Evolutionary conservation across 2,888 invertebrate genomes (phyloP).

Genomic region (Gisinianus flammeolus): DNA sequence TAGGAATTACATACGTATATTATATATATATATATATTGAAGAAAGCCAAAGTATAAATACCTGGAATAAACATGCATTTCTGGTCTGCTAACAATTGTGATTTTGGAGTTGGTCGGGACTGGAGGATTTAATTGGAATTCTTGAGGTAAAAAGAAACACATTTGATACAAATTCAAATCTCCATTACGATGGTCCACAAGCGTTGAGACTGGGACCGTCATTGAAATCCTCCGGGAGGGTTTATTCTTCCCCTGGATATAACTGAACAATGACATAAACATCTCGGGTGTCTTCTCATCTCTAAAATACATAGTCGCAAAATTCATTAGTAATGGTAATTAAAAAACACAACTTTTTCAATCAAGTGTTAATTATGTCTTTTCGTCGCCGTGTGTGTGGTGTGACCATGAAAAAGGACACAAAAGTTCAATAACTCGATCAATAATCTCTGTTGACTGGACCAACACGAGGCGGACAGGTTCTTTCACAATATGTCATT

Average conservation of each 20-base stretch:
- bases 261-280: constrained; percentile 51
- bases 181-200: constrained; percentile 56
- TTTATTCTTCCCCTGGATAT: constrained; percentile 57
- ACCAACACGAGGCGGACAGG: too few species aligned
- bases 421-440: too few species aligned
- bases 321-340: background rate
- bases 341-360: too few species aligned
- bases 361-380: too few species aligned
- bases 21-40: background rate
- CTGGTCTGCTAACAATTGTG: constrained; percentile 51
- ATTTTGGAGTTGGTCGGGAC: constrained; percentile 47
- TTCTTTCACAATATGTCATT: too few species aligned
- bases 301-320: background rate
- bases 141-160: constrained; percentile 57
- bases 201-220: constrained; percentile 56
- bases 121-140: constrained; percentile 52
- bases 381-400: too few species aligned
- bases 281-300: constrained; percentile 53
- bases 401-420: too few species aligned
- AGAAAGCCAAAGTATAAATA: constrained; percentile 24
- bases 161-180: constrained; percentile 56
- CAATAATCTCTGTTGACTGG: too few species aligned
- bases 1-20: background rate
- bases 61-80: constrained; percentile 55
- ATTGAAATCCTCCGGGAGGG: constrained; percentile 53